phyloP scores from a whole-genome alignment of 1,140 invertebrate genomes.

The Plectrocnemia conspersa region DNA sequence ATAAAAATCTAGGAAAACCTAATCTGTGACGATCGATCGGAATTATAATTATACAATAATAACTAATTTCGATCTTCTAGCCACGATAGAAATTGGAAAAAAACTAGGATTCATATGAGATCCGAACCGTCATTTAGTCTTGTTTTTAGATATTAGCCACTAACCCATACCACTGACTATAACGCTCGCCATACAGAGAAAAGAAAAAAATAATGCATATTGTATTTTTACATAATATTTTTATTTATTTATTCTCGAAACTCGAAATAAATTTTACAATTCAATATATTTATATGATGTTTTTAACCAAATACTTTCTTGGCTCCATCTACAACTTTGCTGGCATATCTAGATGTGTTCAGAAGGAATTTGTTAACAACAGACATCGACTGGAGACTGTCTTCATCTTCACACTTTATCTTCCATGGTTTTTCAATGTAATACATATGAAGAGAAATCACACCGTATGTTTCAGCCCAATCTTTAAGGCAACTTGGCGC shows the following conservation, averaged over 20 bases:
- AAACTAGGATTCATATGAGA: too few species aligned
- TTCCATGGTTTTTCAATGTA: slow-evolving; percentile 48
- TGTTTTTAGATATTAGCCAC: too few species aligned
- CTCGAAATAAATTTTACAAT: neutral
- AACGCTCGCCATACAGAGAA: too few species aligned
- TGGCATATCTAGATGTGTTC: slow-evolving; percentile 44
- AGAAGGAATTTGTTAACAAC: slow-evolving; percentile 42
- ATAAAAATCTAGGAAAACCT: too few species aligned
- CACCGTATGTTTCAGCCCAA: slow-evolving; percentile 38
- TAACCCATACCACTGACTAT: too few species aligned
- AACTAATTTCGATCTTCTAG: too few species aligned
- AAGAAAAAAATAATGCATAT: neutral
- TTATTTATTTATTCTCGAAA: neutral
- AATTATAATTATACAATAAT: too few species aligned
- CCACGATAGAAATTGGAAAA: too few species aligned
- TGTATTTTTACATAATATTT: neutral
- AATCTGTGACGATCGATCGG: too few species aligned
- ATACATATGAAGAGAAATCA: slow-evolving; percentile 47
- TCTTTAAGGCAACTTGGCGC: slow-evolving; percentile 44
- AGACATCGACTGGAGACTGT: slow-evolving; percentile 43
- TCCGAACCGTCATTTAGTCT: too few species aligned
- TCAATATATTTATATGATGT: neutral
- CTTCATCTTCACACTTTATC: slow-evolving; percentile 43
- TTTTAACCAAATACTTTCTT: slow-evolving; percentile 37
- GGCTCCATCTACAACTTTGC: slow-evolving; percentile 42